A percentile compares a stretch with the other conserved stretches of the same genome.
These are phyloP conservation scores for Sebastes diaconus DNA, from an alignment of 2,797 vertebrate genomes.

Conservation along the genomic window DNA sequence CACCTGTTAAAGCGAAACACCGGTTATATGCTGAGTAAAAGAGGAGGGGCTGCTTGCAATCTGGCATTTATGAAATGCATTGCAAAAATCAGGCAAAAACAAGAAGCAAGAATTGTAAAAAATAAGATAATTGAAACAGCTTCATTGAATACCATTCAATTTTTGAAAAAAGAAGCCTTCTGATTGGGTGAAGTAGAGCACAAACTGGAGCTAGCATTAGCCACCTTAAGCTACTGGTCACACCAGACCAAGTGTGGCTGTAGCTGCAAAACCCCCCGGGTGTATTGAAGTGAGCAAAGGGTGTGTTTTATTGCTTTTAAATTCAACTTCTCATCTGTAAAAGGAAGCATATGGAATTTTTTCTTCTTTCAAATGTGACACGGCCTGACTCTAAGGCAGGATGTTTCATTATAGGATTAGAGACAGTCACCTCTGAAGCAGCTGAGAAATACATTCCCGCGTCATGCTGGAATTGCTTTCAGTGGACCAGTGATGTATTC, in stretches of 20 bases:
- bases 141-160: too few relatives aligned
- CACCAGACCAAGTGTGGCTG: too few relatives aligned
- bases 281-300: neutral
- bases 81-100: too few relatives aligned
- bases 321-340: neutral
- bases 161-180: too few relatives aligned
- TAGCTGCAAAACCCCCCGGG: neutral
- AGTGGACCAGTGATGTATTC: conserved; percentile 41
- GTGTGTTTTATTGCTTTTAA: neutral
- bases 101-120: too few relatives aligned
- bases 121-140: too few relatives aligned
- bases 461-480: conserved; percentile 40
- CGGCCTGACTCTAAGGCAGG: neutral
- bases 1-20: too few relatives aligned
- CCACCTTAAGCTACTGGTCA: neutral
- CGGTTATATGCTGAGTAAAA: too few relatives aligned
- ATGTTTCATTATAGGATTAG: conserved; percentile 2
- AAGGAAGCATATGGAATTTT: neutral
- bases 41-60: too few relatives aligned
- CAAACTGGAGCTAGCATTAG: neutral
- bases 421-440: neutral
- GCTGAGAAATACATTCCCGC: neutral
- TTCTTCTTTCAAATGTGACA: neutral
- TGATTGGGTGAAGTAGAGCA: too few relatives aligned
- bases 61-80: too few relatives aligned